Percentiles rank a stretch among this genome's conserved stretches.
Conservation (phyloP, 2,888 invertebrate genomes). For the Limulus polyphemus region DNA sequence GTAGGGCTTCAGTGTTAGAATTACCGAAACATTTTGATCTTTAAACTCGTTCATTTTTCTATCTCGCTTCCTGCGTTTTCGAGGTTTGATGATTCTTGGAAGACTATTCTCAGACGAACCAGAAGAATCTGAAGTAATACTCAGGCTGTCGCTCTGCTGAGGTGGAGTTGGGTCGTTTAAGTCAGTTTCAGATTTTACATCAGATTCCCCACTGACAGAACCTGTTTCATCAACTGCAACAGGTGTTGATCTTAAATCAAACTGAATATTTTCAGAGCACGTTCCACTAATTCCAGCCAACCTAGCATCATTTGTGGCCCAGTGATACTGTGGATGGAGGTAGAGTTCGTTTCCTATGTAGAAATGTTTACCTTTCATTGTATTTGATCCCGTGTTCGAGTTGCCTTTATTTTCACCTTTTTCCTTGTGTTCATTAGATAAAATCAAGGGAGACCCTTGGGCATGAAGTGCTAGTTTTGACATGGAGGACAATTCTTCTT, state of each 20-base stretch:
- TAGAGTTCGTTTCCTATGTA: too few species aligned
- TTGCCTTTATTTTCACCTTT: too few species aligned
- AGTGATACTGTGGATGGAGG: too few species aligned
- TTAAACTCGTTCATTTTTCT: conserved; percentile 9
- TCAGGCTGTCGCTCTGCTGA: conserved; percentile 16
- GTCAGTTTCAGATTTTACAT: not conserved
- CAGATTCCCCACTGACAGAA: not conserved
- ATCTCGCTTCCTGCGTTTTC: conserved; percentile 80
- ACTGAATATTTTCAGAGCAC: too few species aligned
- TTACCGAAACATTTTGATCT: conserved; percentile 15
- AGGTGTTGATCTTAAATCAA: too few species aligned
- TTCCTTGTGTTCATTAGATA: conserved; percentile 37
- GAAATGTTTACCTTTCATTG: too few species aligned
- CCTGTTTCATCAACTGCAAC: not conserved
- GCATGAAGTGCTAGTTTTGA: conserved; percentile 67
- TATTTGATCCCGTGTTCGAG: too few species aligned
- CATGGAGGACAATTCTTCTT: conserved; percentile 41
- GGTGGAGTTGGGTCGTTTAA: conserved; percentile 46
- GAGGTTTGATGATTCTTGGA: conserved; percentile 66
- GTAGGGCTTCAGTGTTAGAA: conserved; percentile 41
- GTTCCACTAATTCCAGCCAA: too few species aligned
- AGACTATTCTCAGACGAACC: conserved; percentile 19
- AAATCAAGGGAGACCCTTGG: conserved; percentile 69
- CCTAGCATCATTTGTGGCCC: too few species aligned
- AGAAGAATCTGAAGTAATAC: conserved; percentile 22